A percentile compares a stretch with the other conserved stretches of the same genome.
These are phyloP conservation scores for Synaphobranchus kaupii DNA, from an alignment of 2,797 vertebrate genomes.

Conservation along the genomic window DNA sequence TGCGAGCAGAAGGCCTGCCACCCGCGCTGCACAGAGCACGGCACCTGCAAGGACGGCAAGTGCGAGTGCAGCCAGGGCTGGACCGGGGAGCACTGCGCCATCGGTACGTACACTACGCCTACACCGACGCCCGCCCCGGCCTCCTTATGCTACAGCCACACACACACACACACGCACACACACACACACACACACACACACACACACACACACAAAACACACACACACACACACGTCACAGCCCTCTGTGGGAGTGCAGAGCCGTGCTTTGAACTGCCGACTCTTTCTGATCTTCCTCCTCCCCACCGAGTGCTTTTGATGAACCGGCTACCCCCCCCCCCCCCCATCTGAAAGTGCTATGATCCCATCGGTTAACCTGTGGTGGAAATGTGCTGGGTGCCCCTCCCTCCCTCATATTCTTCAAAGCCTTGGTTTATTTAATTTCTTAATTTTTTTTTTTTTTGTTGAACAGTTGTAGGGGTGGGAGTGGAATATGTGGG, in stretches of 20 bases:
- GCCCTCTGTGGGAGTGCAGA: not conserved
- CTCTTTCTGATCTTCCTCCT: not conserved
- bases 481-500: not conserved
- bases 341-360: not conserved
- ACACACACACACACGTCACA: no score
- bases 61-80: conserved; percentile 98
- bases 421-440: not conserved
- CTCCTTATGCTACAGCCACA: not conserved
- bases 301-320: not conserved
- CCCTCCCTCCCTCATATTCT: not conserved
- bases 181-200: conserved; percentile 26
- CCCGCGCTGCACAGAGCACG: conserved; percentile 90
- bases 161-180: not conserved
- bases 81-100: conserved; percentile 97
- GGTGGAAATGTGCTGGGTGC: not conserved
- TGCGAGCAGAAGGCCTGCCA: conserved; percentile 93
- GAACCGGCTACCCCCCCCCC: not conserved
- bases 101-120: conserved; percentile 77
- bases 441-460: not conserved
- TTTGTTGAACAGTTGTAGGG: not conserved
- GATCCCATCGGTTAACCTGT: not conserved
- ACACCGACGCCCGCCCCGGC: not conserved
- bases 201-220: no score
- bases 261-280: not conserved
- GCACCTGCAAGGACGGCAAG: conserved; percentile 94